Conservation (phyloP, 1,140 invertebrate genomes). For the Drosophila ogumai region DNA sequence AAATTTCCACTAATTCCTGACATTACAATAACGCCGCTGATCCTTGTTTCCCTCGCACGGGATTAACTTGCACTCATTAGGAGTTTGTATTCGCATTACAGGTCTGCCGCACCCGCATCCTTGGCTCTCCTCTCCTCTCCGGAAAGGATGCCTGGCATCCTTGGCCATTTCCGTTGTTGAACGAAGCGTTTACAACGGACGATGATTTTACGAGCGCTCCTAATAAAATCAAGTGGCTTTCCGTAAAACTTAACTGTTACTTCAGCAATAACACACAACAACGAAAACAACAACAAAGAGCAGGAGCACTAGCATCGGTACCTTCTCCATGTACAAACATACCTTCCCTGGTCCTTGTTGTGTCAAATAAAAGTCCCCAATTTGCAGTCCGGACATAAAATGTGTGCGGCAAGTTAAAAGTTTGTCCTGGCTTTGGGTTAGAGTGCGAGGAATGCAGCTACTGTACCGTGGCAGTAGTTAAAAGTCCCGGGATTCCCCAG, state of each 20-base stretch:
- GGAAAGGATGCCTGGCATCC: neutral
- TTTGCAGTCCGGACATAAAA: slow-evolving; percentile 64
- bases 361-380: slow-evolving; percentile 74
- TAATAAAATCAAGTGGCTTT: slow-evolving; percentile 80
- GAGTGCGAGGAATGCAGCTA: neutral
- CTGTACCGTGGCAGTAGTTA: slow-evolving; percentile 19
- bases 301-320: slow-evolving; percentile 13
- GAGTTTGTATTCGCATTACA: slow-evolving; percentile 40
- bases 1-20: slow-evolving; percentile 28
- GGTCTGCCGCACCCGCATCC: neutral
- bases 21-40: slow-evolving; percentile 19
- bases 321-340: slow-evolving; percentile 3
- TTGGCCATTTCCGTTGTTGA: slow-evolving; percentile 42
- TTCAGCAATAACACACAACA: slow-evolving; percentile 38
- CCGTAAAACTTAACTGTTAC: slow-evolving; percentile 76
- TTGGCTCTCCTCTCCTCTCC: neutral
- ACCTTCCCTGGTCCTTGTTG: slow-evolving; percentile 35
- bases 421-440: neutral
- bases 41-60: slow-evolving; percentile 6
- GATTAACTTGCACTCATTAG: slow-evolving; percentile 46
- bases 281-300: neutral
- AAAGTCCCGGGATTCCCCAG: slow-evolving; percentile 3
- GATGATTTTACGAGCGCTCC: slow-evolving; percentile 68
- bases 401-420: slow-evolving; percentile 61
- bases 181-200: slow-evolving; percentile 58